Conservation (phyloP, 1,140 invertebrate genomes). For the Goniozus legneri region DNA sequence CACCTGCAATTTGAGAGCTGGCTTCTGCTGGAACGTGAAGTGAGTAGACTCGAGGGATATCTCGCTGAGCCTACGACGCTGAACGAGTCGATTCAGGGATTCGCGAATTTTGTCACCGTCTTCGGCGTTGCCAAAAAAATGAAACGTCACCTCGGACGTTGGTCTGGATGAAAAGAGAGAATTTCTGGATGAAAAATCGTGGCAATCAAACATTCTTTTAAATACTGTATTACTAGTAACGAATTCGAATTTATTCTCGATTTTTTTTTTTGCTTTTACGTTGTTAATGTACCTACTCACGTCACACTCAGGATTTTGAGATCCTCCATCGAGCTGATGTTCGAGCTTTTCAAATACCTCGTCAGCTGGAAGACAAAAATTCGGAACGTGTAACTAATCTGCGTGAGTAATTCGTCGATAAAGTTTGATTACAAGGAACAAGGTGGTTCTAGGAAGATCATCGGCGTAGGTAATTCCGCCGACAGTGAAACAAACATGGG, state of each 20-base stretch:
- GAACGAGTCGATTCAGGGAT: constrained; percentile 60
- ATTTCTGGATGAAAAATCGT: not conserved
- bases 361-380: constrained; percentile 58
- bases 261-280: constrained; percentile 17
- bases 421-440: no score
- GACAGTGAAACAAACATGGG: no score
- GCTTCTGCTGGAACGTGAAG: constrained; percentile 60
- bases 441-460: no score
- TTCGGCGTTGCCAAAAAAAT: constrained; percentile 60
- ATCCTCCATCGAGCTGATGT: constrained; percentile 65
- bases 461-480: no score
- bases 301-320: constrained; percentile 66
- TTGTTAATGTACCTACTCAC: constrained; percentile 52
- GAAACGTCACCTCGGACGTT: constrained; percentile 61
- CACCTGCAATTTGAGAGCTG: constrained; percentile 58
- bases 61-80: constrained; percentile 62
- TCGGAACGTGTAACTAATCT: no score
- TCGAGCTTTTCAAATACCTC: constrained; percentile 62
- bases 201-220: not conserved
- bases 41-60: constrained; percentile 61
- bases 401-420: no score
- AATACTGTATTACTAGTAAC: constrained; percentile 11
- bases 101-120: constrained; percentile 62
- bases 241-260: no score
- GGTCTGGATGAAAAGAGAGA: constrained; percentile 41